Base-by-base conservation (phyloP, 2,888 invertebrate genomes). In the Drosophila borealis region DNA sequence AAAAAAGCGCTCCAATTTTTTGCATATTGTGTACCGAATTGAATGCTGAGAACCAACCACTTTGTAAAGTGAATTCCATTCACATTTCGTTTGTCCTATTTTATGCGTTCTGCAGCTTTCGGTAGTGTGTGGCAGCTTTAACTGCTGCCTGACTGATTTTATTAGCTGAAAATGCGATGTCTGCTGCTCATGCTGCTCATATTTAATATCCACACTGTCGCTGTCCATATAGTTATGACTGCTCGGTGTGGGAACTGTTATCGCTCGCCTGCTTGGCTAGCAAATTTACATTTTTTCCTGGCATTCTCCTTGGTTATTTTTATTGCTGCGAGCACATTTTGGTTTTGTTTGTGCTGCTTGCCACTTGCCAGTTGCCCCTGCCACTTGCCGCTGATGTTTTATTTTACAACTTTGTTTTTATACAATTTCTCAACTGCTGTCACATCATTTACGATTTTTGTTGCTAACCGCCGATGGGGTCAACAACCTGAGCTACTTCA, bases 401-500 rank as follows among this genome's bases (percentile, higher is more conserved):
- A 66, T 82, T 87, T 82, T 81, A 82, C 69, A 87, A 70, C 82
- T 87, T 87, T 82, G 81, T 82, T 87, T 82, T 82, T 69, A 69
- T 70, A 69, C 69, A 67, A 77, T 80, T 78, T 83, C 73, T 73
- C 64, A 74, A 66, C 73, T 65, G 74, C 69, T 83, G 74, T 65
- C 81, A 63, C 81, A 84, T 69, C 74, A 81, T 81, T 84, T 82
- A 46, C 73, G 59, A 61, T 65, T 73, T 62, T 64, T 68, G 42
- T 49, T 41, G 17, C 51, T 44, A 19, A 21, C 46, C 39, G 39
- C 11, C 45, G 70, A 13, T 48, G 46, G 54, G 82, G 85, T 87
- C 79, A 83, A 81, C 59, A 62, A 70, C 73, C 88, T 61, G 48
- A 1, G 25, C 33, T 46, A 48, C 9, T 50, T 8, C 4, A 13